Percentiles rank a stretch among this genome's conserved stretches.
Conservation (phyloP, 2,797 vertebrate species). For the Peromyscus attwateri region DNA sequence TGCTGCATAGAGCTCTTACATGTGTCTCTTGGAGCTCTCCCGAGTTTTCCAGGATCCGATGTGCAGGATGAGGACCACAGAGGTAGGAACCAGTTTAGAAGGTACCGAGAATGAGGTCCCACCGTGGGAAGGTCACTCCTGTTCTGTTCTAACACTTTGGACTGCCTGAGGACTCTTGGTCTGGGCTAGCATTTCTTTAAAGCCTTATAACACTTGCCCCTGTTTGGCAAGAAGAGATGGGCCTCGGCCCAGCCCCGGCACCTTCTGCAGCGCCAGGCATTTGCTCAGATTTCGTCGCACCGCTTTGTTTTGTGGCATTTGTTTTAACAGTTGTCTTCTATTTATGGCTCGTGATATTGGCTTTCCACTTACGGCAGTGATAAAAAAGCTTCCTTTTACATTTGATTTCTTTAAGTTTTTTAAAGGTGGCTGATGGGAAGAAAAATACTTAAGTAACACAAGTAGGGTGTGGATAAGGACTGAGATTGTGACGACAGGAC, state of each 20-base stretch:
- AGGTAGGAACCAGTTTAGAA: not conserved
- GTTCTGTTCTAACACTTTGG: not conserved
- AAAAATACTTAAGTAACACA: conserved; percentile 62
- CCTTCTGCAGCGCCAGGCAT: conserved; percentile 59
- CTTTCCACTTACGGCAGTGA: conserved; percentile 82
- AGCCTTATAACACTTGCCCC: not conserved
- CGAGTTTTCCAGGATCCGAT: not conserved
- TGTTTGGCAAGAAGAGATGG: not conserved
- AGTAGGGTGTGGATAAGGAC: not conserved
- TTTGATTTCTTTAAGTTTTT: conserved; percentile 76
- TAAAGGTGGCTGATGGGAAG: conserved; percentile 67
- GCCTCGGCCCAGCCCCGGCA: not conserved
- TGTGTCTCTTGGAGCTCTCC: not conserved
- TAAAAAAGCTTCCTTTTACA: conserved; percentile 80
- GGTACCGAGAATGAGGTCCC: not conserved
- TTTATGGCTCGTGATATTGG: conserved; percentile 84
- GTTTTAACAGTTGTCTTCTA: conserved; percentile 85
- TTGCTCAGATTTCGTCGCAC: conserved; percentile 64
- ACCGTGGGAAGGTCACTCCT: not conserved
- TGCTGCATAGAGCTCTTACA: not conserved
- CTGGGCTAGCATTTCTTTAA: not conserved
- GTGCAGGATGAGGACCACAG: not conserved
- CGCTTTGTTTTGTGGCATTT: conserved; percentile 83
- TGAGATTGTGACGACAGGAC: not conserved
- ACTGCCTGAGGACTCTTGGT: not conserved